Percentiles rank a stretch among this genome's conserved stretches.
Evolutionary conservation across 2,797 vertebrate species (phyloP).

Genomic region (Sciurus vulgaris): DNA sequence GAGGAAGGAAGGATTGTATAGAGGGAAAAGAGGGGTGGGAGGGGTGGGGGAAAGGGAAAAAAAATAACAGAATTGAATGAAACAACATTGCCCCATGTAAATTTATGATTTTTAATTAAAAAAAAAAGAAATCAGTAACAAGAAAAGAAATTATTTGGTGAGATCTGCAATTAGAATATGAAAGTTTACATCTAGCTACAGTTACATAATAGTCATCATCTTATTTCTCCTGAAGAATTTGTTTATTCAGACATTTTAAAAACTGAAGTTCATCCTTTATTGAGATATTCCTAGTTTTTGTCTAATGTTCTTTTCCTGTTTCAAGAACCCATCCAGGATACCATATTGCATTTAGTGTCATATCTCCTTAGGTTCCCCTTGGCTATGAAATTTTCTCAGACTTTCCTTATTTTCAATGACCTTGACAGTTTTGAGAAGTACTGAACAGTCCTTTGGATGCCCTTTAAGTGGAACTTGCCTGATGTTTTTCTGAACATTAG

Average conservation of each 20-base stretch:
- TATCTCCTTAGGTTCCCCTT: neutral
- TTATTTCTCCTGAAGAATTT: conserved; percentile 35
- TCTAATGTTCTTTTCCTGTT: neutral
- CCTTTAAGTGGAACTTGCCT: neutral
- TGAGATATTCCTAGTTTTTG: conserved; percentile 19
- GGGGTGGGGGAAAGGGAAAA: too few species aligned
- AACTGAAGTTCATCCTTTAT: neutral
- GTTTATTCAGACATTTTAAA: neutral
- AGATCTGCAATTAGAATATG: neutral
- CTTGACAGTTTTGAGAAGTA: conserved; percentile 11
- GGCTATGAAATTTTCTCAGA: neutral
- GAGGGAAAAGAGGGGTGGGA: too few species aligned
- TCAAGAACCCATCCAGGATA: neutral
- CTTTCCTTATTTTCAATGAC: neutral
- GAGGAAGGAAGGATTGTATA: too few species aligned
- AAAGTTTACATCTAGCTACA: neutral
- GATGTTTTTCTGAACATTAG: neutral
- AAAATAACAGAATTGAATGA: too few species aligned
- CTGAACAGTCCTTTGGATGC: neutral
- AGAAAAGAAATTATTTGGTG: neutral
- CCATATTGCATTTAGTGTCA: neutral
- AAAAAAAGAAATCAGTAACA: too few species aligned
- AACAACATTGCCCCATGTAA: too few species aligned
- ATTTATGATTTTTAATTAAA: too few species aligned
- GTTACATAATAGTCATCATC: neutral